These are phyloP conservation scores for Xanthorhoe designata DNA, from an alignment of 2,888 invertebrate genomes.

Conservation along the genomic window DNA sequence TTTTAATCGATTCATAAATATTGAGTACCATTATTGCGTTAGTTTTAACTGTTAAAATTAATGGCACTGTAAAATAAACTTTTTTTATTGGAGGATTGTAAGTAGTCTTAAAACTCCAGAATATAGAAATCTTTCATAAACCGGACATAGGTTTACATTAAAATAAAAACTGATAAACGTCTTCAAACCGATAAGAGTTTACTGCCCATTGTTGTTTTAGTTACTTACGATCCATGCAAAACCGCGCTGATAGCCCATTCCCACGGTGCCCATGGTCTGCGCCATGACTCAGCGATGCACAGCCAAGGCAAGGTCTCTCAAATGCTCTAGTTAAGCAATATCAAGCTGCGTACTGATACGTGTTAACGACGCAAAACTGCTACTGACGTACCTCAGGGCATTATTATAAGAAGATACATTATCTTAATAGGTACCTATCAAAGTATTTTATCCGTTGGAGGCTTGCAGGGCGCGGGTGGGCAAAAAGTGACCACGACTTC, in stretches of 20 bases:
- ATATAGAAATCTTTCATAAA: constrained; percentile 1
- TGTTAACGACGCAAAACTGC: constrained; percentile 69
- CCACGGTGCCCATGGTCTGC: constrained; percentile 63
- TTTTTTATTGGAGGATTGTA: not conserved
- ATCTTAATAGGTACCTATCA: constrained; percentile 27
- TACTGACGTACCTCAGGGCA: constrained; percentile 58
- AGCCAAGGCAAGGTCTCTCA: constrained; percentile 66
- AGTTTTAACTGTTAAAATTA: too few relatives aligned
- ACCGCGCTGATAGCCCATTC: constrained; percentile 55
- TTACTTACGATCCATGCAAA: constrained; percentile 53
- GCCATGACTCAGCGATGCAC: constrained; percentile 66
- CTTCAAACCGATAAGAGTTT: constrained; percentile 38
- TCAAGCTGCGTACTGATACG: constrained; percentile 55
- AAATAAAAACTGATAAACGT: constrained; percentile 40
- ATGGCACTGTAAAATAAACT: too few relatives aligned
- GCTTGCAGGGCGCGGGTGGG: constrained; percentile 30
- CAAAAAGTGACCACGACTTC: constrained; percentile 41
- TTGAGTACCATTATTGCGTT: too few relatives aligned
- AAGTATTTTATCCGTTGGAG: constrained; percentile 21
- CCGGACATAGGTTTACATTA: constrained; percentile 26
- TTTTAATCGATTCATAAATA: too few relatives aligned
- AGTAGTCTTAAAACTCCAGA: not conserved
- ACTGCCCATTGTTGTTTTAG: constrained; percentile 49
- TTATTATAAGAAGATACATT: constrained; percentile 53
- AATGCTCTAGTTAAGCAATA: constrained; percentile 53